Base-by-base conservation (phyloP, 2,888 invertebrate genomes). In the Zaprionus bogoriensis region DNA sequence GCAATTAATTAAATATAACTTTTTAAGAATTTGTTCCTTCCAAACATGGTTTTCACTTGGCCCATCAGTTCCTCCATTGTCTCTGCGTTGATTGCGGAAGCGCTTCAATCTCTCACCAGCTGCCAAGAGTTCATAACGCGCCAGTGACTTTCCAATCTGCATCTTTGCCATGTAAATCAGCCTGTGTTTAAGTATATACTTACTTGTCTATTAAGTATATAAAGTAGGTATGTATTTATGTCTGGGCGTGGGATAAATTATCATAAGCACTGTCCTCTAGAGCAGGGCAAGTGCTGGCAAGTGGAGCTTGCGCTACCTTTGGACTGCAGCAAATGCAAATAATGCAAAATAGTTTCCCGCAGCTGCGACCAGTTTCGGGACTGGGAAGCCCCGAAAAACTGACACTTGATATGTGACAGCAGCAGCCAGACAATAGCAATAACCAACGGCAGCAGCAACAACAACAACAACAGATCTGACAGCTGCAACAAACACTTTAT, bases 351-450 rank as follows among this genome's bases (percentile, higher is more conserved):
- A 80, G 77, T 78, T 79, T 45, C 36, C 54, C 39, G 59, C 79
- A 80, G 79, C 75, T 69, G 75, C 6, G 41, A 10, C 41, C n/a
- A n/a, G n/a, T n/a, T n/a, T 41, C 7, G 41, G 44, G 28, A 41
- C 51, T 17, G 51, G 53, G 48, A 50, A 48, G 28, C 54, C 32
- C 55, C 53, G 27, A 50, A 68, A 51, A 77, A 64, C 62, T 83
- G 81, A 74, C 84, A 83, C 68, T 77, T 79, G 81, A 79, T 74
- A 71, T 71, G 74, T 80, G 74, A 80, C 83, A 70, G 74, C 39
- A 55, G 39, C 78, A 83, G 74, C 68, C 71, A 83, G 79, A 83
- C 84, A 68, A 71, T 68, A 71, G 69, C 22, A 61, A 60, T 54
- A 66, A 53, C 41, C 17, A 19, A 41, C 10, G 36, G 4, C 27